Conservation (phyloP, 2,888 invertebrate species). For the Melinaea menophilus region DNA sequence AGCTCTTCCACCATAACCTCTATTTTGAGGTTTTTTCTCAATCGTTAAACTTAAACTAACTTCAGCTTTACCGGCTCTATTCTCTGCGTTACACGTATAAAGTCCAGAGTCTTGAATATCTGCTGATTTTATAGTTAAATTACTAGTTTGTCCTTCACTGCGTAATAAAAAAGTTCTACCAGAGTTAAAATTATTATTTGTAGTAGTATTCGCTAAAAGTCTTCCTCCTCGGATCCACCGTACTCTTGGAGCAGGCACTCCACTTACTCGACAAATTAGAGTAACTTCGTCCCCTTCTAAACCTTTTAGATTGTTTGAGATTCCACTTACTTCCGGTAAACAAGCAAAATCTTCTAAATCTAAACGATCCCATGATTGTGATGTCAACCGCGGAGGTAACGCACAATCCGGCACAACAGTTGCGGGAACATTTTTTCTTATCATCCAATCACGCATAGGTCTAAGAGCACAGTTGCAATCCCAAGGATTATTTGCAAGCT, state of each 20-base stretch:
- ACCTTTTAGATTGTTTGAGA: constrained; percentile 79
- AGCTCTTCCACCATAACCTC: constrained; percentile 77
- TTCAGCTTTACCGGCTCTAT: constrained; percentile 87
- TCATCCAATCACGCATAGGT: constrained; percentile 88
- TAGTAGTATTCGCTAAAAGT: constrained; percentile 80
- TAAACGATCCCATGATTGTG: constrained; percentile 85
- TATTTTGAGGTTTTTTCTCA: constrained; percentile 80
- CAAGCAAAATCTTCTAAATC: constrained; percentile 90
- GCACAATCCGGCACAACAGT: constrained; percentile 82
- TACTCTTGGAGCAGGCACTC: constrained; percentile 84
- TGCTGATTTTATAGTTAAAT: constrained; percentile 84
- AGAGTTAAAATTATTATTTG: constrained; percentile 60
- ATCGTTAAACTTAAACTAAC: constrained; percentile 85
- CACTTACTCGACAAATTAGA: constrained; percentile 83
- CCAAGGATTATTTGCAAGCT: constrained; percentile 89
- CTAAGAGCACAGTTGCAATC: constrained; percentile 87
- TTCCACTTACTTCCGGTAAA: constrained; percentile 82
- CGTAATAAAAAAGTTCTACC: constrained; percentile 82
- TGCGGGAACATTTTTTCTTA: constrained; percentile 85
- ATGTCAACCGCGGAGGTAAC: constrained; percentile 79
- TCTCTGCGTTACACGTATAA: constrained; percentile 88
- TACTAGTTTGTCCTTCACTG: constrained; percentile 82
- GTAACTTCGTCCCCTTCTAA: constrained; percentile 86
- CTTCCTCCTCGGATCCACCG: constrained; percentile 85
- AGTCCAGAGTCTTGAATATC: constrained; percentile 86